These are phyloP conservation scores for Leucophora obtusa DNA, from an alignment of 2,888 invertebrate genomes.

Conservation along the genomic window DNA sequence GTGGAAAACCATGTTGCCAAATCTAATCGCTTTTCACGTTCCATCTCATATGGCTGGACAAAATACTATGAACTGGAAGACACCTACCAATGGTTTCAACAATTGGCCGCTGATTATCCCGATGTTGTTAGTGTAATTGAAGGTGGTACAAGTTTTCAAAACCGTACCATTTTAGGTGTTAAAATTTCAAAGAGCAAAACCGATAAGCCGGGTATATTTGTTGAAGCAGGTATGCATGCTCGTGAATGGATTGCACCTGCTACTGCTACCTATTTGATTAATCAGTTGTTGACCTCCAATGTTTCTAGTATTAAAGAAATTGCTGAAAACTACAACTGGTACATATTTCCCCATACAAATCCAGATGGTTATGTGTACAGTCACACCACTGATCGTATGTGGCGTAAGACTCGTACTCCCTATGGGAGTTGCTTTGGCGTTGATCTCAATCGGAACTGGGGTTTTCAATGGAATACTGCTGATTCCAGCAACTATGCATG, in stretches of 20 bases:
- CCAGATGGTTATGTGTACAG: slow-evolving; percentile 88
- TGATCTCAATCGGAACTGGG: slow-evolving; percentile 90
- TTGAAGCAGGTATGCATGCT: slow-evolving; percentile 84
- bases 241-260: slow-evolving; percentile 88
- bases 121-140: slow-evolving; percentile 79
- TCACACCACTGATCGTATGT: slow-evolving; percentile 80
- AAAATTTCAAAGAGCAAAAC: slow-evolving; percentile 79
- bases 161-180: slow-evolving; percentile 82
- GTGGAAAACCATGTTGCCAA: slow-evolving; percentile 67
- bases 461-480: slow-evolving; percentile 82
- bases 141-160: slow-evolving; percentile 81
- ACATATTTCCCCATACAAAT: slow-evolving; percentile 87
- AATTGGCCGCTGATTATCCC: slow-evolving; percentile 79
- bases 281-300: slow-evolving; percentile 81
- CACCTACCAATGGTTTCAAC: slow-evolving; percentile 81
- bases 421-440: slow-evolving; percentile 82
- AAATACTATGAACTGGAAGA: slow-evolving; percentile 75
- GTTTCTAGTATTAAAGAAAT: slow-evolving; percentile 79
- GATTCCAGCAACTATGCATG: slow-evolving; percentile 82
- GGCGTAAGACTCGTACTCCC: slow-evolving; percentile 83
- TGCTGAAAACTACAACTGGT: slow-evolving; percentile 84
- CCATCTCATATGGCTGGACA: slow-evolving; percentile 71
- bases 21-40: slow-evolving; percentile 41
- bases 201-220: slow-evolving; percentile 79
- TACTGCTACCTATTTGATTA: slow-evolving; percentile 82